phyloP scores from a whole-genome alignment of 2,797 vertebrate species.

The Halcyon leucocephala region DNA sequence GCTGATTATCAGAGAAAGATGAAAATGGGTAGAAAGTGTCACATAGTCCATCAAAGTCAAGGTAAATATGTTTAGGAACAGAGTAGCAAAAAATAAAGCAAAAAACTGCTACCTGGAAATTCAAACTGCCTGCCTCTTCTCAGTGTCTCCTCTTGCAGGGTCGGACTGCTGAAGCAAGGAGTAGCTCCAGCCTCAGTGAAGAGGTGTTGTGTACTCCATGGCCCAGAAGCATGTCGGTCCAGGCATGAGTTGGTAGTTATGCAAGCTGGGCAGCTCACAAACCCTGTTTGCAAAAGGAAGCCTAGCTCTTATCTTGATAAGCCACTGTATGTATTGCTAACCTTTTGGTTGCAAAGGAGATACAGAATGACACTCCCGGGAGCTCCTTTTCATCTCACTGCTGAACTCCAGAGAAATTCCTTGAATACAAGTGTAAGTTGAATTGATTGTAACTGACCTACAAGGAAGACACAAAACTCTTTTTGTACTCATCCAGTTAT shows the following conservation, averaged over 20 bases:
- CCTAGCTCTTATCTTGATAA: too few species aligned
- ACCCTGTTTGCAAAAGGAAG: too few species aligned
- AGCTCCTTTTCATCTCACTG: too few species aligned
- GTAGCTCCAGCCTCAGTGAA: background rate
- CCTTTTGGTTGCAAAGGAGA: too few species aligned
- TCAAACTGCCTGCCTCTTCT: background rate
- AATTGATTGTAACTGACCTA: background rate
- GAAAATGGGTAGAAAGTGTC: background rate
- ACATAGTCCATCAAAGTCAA: background rate
- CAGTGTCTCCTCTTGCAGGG: background rate
- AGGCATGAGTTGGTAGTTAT: too few species aligned
- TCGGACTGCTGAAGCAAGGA: background rate
- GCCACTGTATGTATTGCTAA: too few species aligned
- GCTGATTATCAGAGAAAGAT: background rate
- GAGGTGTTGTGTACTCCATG: too few species aligned
- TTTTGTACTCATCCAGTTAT: background rate
- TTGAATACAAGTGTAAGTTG: too few species aligned
- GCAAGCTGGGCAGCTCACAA: background rate
- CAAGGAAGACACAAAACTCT: background rate
- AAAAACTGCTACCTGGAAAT: background rate
- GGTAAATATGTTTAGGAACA: background rate
- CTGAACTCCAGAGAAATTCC: too few species aligned
- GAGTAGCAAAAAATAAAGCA: background rate
- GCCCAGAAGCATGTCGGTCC: too few species aligned
- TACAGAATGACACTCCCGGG: too few species aligned